phyloP scores from a whole-genome alignment of 2,888 invertebrate genomes.

The Pristionchus maxplancki region DNA sequence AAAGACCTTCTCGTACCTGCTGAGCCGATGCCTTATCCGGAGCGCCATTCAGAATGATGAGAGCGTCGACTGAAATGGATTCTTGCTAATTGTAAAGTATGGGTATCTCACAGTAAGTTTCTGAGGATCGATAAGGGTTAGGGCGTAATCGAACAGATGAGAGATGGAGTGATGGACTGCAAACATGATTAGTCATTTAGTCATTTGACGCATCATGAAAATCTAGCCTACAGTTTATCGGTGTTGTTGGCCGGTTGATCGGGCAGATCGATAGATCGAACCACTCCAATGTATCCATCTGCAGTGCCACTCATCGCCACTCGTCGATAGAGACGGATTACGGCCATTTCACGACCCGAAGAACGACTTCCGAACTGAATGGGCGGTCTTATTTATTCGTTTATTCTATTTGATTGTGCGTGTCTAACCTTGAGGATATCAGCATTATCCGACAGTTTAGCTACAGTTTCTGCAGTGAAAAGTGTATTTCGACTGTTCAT shows the following conservation, averaged over 20 bases:
- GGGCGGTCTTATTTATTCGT: too few relatives aligned
- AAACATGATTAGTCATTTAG: too few relatives aligned
- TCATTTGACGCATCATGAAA: too few relatives aligned
- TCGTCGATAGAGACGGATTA: background rate
- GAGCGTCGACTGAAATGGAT: background rate
- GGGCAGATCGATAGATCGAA: background rate
- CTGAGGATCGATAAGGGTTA: background rate
- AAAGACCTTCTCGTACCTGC: background rate
- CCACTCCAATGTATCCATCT: background rate
- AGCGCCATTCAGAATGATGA: background rate
- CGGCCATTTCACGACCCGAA: background rate
- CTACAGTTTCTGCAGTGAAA: background rate
- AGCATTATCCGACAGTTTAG: background rate
- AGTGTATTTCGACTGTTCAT: background rate
- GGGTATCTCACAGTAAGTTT: background rate
- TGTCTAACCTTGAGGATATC: background rate
- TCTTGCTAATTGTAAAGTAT: too few relatives aligned
- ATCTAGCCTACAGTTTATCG: background rate
- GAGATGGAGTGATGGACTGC: background rate
- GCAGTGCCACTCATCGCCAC: background rate
- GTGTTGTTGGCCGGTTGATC: background rate
- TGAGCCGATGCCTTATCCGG: background rate
- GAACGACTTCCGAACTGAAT: background rate
- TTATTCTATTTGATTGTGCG: too few relatives aligned
- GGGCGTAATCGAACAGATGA: background rate